Evolutionary conservation across 1,140 invertebrate species (phyloP).

Genomic region (Vanessa atalanta): DNA sequence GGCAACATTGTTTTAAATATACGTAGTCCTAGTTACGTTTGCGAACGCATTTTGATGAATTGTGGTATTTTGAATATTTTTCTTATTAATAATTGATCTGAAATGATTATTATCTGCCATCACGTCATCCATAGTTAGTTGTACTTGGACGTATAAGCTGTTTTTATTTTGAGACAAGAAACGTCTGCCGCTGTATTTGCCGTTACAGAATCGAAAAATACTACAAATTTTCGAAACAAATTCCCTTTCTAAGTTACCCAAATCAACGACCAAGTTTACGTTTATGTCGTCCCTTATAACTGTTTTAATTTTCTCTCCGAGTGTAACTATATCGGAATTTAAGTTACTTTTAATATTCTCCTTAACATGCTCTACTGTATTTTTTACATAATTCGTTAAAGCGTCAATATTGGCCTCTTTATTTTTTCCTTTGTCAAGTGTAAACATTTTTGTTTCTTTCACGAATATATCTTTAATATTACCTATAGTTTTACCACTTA

Average conservation of each 20-base stretch:
- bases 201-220: constrained; percentile 43
- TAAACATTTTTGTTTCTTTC: constrained; percentile 44
- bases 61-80: constrained; percentile 6
- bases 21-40: constrained; percentile 37
- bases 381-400: constrained; percentile 45
- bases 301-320: constrained; percentile 37
- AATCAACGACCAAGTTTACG: constrained; percentile 53
- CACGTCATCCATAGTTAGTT: constrained; percentile 46
- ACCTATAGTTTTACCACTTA: constrained; percentile 30
- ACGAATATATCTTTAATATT: constrained; percentile 47
- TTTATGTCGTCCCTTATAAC: constrained; percentile 52
- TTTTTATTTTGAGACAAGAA: constrained; percentile 27
- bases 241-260: constrained; percentile 52
- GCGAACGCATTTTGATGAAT: constrained; percentile 4
- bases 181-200: constrained; percentile 32
- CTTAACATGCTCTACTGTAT: constrained; percentile 37
- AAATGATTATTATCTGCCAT: constrained; percentile 1
- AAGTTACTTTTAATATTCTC: constrained; percentile 33
- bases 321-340: constrained; percentile 34
- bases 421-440: constrained; percentile 47
- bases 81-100: neutral
- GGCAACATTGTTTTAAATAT: constrained; percentile 22
- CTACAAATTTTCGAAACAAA: constrained; percentile 47
- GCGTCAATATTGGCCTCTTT: constrained; percentile 45
- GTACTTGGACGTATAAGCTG: constrained; percentile 51